Conservation (phyloP, 2,113 vertebrate genomes). For the Eptatretus burgeri region DNA sequence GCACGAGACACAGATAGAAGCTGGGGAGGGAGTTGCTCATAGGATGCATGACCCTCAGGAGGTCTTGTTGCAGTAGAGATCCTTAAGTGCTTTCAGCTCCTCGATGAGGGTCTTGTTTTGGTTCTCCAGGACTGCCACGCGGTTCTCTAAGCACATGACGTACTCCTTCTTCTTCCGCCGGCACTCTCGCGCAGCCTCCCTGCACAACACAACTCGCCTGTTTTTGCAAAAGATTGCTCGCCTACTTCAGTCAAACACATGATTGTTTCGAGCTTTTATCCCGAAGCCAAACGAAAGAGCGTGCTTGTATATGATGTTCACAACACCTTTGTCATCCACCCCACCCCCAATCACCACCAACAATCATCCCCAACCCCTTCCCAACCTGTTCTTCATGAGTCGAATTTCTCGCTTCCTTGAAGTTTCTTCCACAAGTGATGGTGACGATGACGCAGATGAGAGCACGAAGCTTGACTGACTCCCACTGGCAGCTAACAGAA, state of each 20-base stretch:
- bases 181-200: constrained; percentile 87
- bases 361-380: neutral
- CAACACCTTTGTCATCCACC: too few species aligned
- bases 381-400: constrained; percentile 96
- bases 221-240: too few species aligned
- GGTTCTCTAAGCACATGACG: constrained; percentile 96
- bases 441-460: neutral
- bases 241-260: too few species aligned
- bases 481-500: too few species aligned
- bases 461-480: too few species aligned
- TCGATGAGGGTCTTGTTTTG: constrained; percentile 99
- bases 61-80: constrained; percentile 99
- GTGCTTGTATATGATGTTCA: too few species aligned
- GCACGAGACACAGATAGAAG: too few species aligned
- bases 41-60: too few species aligned
- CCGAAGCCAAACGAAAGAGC: too few species aligned
- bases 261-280: too few species aligned
- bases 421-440: neutral
- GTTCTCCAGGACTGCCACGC: constrained; percentile 93
- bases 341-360: neutral
- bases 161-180: constrained; percentile 98
- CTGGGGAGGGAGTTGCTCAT: too few species aligned
- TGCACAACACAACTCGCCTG: constrained; percentile 13
- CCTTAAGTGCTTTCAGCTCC: constrained; percentile 98
- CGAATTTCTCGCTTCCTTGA: constrained; percentile 30